Evolutionary conservation across 2,113 vertebrate genomes (phyloP).

Genomic region (Microtus richardsoni): DNA sequence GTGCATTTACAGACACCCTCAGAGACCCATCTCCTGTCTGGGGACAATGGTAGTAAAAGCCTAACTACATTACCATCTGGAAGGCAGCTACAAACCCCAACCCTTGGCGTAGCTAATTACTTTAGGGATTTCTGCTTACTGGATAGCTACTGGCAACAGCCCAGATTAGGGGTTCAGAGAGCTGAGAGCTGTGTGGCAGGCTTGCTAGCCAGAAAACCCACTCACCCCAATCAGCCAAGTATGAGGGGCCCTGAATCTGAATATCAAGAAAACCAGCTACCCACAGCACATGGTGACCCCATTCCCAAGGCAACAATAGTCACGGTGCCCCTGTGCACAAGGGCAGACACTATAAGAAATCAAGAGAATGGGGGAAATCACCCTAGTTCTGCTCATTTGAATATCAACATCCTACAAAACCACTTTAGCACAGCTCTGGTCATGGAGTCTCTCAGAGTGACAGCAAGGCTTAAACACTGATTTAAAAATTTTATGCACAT

Average conservation of each 20-base stretch:
- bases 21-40: not conserved
- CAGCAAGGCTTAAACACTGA: accelerated
- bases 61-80: not conserved
- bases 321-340: accelerated
- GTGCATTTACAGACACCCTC: not conserved
- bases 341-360: accelerated
- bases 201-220: not conserved
- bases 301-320: accelerated
- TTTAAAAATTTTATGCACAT: not conserved
- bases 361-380: not conserved
- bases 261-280: not conserved
- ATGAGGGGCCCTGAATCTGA: accelerated
- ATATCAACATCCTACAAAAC: too few species aligned
- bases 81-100: not conserved
- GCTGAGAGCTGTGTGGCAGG: not conserved
- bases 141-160: not conserved
- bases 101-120: not conserved
- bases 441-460: not conserved
- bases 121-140: slow-evolving; percentile 23
- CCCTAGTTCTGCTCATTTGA: accelerated
- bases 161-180: not conserved
- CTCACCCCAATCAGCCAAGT: accelerated
- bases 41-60: not conserved
- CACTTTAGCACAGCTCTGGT: accelerated
- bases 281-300: accelerated